Evolutionary conservation across 2,113 vertebrate species (phyloP).

Genomic region (Python bivittatus): DNA sequence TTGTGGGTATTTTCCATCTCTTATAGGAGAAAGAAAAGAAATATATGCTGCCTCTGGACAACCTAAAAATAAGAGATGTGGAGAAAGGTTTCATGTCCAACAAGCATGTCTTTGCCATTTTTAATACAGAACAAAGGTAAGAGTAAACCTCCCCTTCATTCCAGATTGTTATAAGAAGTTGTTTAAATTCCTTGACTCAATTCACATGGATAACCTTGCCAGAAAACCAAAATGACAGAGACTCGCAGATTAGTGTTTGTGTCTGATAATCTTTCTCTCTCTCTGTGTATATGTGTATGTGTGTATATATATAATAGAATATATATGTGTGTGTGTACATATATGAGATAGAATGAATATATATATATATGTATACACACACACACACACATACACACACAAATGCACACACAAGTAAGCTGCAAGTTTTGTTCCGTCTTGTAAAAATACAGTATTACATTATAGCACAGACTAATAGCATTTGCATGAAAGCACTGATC

Average conservation of each 20-base stretch:
- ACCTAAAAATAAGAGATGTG: slow-evolving; percentile 91
- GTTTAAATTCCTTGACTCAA: not conserved
- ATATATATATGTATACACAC: no score
- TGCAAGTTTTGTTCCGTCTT: not conserved
- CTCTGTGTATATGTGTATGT: not conserved
- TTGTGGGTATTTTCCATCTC: not conserved
- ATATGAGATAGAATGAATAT: no score
- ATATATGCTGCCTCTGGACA: slow-evolving; percentile 95
- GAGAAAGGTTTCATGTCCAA: slow-evolving; percentile 98
- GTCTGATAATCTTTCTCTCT: not conserved
- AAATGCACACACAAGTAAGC: no score
- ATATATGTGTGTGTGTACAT: no score
- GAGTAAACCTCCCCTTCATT: slow-evolving; percentile 16
- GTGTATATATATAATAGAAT: no score
- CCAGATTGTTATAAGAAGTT: not conserved
- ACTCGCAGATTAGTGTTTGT: not conserved
- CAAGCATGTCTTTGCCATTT: slow-evolving; percentile 93
- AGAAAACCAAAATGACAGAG: not conserved
- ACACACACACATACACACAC: no score
- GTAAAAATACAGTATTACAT: not conserved
- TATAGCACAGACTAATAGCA: not conserved
- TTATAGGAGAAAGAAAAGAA: slow-evolving; percentile 97
- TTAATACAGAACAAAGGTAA: slow-evolving; percentile 96
- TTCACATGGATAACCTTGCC: not conserved
- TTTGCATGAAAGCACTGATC: not conserved